phyloP scores from a whole-genome alignment of 1,140 invertebrate genomes.

The Zaprionus ghesquierei region DNA sequence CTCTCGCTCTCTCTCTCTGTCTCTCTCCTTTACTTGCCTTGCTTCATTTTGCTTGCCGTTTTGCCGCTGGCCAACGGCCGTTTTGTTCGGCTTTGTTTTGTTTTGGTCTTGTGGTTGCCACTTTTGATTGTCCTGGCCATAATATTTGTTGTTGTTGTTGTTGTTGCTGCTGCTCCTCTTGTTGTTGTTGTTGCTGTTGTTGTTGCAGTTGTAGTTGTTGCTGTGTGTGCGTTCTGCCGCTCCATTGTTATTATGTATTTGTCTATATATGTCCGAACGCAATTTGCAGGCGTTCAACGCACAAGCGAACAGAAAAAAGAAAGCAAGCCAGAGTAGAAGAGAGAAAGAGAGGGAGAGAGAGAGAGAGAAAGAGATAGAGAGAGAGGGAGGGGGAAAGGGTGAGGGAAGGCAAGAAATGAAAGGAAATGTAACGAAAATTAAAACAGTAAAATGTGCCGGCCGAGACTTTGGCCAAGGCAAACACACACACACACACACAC shows the following conservation, averaged over 20 bases:
- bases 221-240: neutral
- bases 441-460: conserved; percentile 54
- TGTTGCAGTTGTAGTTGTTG: conserved; percentile 18
- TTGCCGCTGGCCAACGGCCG: conserved; percentile 36
- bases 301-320: conserved; percentile 3
- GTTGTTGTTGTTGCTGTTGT: conserved; percentile 16
- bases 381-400: neutral
- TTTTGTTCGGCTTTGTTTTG: conserved; percentile 43
- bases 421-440: conserved; percentile 56
- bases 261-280: conserved; percentile 40
- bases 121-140: conserved; percentile 74
- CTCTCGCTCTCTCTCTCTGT: neutral
- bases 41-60: conserved; percentile 43
- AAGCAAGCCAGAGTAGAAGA: no score
- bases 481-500: neutral
- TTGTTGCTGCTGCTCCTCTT: conserved; percentile 23
- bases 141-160: conserved; percentile 51
- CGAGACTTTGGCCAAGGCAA: conserved; percentile 9
- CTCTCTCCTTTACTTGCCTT: neutral
- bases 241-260: conserved; percentile 62
- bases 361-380: neutral
- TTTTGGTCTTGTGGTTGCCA: conserved; percentile 67
- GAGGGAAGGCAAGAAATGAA: conserved; percentile 29
- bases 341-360: neutral
- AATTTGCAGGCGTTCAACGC: conserved; percentile 41